A percentile compares a stretch with the other conserved stretches of the same genome.
phyloP scores from a whole-genome alignment of 2,113 vertebrate species.

The Gopherus evgoodei region DNA sequence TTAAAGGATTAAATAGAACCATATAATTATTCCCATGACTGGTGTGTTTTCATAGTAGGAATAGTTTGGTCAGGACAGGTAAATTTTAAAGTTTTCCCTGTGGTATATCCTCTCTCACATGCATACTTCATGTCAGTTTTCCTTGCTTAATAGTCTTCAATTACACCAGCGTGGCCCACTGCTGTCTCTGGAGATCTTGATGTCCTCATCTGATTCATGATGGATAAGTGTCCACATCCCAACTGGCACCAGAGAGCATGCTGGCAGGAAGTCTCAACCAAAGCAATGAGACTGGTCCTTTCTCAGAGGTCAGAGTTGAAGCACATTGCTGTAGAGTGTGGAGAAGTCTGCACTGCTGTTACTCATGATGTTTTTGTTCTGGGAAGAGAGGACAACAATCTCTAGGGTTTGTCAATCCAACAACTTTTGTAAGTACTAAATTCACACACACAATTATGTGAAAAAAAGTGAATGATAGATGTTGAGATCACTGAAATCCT shows the following conservation, averaged over 20 bases:
- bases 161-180: background rate
- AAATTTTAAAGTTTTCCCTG: background rate
- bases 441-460: background rate
- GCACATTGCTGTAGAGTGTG: background rate
- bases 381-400: background rate
- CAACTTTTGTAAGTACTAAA: background rate
- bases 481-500: background rate
- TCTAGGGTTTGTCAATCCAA: background rate
- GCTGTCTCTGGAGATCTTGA: background rate
- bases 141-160: background rate
- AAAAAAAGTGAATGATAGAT: background rate
- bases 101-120: background rate
- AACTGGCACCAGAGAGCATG: background rate
- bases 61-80: background rate
- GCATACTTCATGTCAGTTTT: accelerated
- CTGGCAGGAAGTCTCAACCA: background rate
- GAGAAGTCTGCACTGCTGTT: background rate
- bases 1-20: background rate
- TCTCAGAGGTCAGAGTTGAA: background rate
- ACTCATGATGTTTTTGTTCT: background rate
- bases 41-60: background rate
- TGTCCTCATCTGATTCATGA: background rate
- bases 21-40: background rate
- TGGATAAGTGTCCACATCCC: background rate
- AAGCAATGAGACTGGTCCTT: background rate